Evolutionary conservation across 2,888 invertebrate genomes (phyloP), one percentile per base, ranked within the genome.

Genomic region (Drosophila hawaiiensis): DNA sequence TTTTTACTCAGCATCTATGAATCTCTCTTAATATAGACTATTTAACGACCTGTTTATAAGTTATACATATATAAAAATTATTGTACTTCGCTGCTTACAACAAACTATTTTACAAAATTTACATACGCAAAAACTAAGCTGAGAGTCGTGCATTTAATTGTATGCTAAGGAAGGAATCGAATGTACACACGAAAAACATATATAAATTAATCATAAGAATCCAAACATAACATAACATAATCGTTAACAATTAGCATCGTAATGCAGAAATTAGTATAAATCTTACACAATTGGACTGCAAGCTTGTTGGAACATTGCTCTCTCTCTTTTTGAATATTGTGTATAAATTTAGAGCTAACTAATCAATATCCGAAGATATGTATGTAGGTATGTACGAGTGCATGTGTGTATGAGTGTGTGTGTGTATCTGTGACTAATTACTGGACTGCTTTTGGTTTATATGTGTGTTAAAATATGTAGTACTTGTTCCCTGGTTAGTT

Each of bases 61-160:
- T 73, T 80, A 71, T 69, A 76, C 62, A 71, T 70, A 71, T 86
- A 83, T 81, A 86, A 89, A 85, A 88, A 89, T 86, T 89, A 86
- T 87, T 87, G 87, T 87, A 87, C 87, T 87, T 87, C 87, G 87
- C 87, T 87, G 87, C 87, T 87, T 87, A 87, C 89, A 87, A 89
- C 89, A 87, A 87, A 87, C 87, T 87, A 87, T 87, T 87, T 87
- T 87, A 87, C 89, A 78, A 78, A 84, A 87, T 84, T 82, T 89
- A 82, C 82, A 82, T 87, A 88, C 65, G 76, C 83, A 88, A 79
- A 72, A 80, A 84, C 74, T 76, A 72, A 75, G 64, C 68, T 41
- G 67, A 78, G 73, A 83, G 77, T 70, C 68, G 78, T 84, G 76
- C 67, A 55, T 41, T 66, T 39, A 72, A 56, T 50, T 78, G 64